These are phyloP conservation scores for Abrostola tripartita DNA, from an alignment of 2,888 invertebrate species.

Conservation along the genomic window DNA sequence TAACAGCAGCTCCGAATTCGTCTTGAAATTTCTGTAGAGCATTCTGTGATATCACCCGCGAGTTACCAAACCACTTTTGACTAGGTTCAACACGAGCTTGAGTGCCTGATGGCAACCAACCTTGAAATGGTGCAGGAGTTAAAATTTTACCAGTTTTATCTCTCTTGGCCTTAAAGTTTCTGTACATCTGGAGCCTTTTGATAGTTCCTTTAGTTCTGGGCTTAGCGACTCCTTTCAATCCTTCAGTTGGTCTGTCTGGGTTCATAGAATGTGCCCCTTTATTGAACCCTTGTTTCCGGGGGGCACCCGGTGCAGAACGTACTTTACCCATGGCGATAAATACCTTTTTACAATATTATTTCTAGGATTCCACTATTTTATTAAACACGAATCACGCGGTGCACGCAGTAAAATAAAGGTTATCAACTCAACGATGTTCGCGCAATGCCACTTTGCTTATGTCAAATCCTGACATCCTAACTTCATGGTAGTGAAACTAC, in stretches of 20 bases:
- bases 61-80: conserved; percentile 99
- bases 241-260: conserved; percentile 94
- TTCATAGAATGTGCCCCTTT: conserved; percentile 98
- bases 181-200: conserved; percentile 99
- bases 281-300: conserved; percentile 95
- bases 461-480: conserved; percentile 48
- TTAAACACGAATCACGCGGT: conserved; percentile 42
- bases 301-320: conserved; percentile 91
- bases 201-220: conserved; percentile 97
- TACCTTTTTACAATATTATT: conserved; percentile 17
- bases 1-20: conserved; percentile 97
- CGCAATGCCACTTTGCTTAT: conserved; percentile 22
- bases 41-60: conserved; percentile 97
- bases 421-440: conserved; percentile 35
- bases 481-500: conserved; percentile 37
- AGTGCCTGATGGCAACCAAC: conserved; percentile 95
- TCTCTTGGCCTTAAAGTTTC: conserved; percentile 98
- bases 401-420: conserved; percentile 39
- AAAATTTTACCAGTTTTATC: conserved; percentile 96
- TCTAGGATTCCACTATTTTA: conserved; percentile 29
- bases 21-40: conserved; percentile 96
- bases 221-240: conserved; percentile 95
- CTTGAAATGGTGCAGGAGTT: conserved; percentile 98
- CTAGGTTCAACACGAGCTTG: conserved; percentile 98
- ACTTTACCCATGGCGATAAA: conserved; percentile 91